Base-by-base conservation (phyloP, 2,888 invertebrate genomes). In the Phorcus lineatus region DNA sequence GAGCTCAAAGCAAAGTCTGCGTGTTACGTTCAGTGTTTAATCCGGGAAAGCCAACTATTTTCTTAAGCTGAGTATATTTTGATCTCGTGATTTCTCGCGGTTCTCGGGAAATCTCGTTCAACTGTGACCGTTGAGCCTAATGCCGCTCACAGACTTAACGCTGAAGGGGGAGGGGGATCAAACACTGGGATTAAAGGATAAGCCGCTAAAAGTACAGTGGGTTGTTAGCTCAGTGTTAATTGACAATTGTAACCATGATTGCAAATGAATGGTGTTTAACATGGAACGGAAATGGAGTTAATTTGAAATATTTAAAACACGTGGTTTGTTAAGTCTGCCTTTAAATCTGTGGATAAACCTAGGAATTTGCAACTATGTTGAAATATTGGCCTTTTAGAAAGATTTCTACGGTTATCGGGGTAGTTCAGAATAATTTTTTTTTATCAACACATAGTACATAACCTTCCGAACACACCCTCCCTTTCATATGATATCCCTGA, bases 121-220 rank as follows among this genome's bases (percentile, higher is more conserved):
- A 28, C 62, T 62, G 62, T 62, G 62, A 62, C 62, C 62, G 22
- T 24, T 28, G 24, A 28, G 62, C 28, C 28, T 62, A 28, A 62
- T 62, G 28, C 28, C 62, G 28, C 16, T 62, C 62, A 24, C 16
- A 22, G 62, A 24, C 62, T 47, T 47, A 62, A 62, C 62, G 28
- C 28, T 62, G 62, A 28, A 24, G 62, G 47, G 24, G 62, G 28
- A 62, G 62, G 62, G 62, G 62, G 28, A 28, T 28, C 62, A 24
- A 22, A 62, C 62, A 17, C 62, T n/a, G 62, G 62, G 62, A 62
- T 62, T 62, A 62, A 62, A 62, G 62, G 62, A 62, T 62, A 62
- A 62, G 24, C 62, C 62, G 62, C 24, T 24, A 62, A 7, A 24
- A 24, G 28, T 24, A 62, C 62, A 28, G 28, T n/a, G 24, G 16